phyloP scores from a whole-genome alignment of 1,140 invertebrate species.

The Bradysia coprophila region DNA sequence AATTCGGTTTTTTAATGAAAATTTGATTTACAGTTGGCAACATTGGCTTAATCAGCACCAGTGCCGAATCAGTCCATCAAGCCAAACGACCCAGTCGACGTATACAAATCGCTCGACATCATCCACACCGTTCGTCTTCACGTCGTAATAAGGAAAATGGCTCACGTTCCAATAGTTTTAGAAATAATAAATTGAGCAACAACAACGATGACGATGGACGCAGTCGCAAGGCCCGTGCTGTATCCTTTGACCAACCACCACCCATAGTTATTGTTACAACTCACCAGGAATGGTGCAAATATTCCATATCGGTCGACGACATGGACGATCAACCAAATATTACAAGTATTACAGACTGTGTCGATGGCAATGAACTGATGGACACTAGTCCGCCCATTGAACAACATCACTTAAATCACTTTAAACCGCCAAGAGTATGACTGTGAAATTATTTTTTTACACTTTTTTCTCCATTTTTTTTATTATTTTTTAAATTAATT shows the following conservation, averaged over 20 bases:
- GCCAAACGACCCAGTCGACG: conserved; percentile 37
- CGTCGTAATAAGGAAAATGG: conserved; percentile 46
- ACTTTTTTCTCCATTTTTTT: too few relatives aligned
- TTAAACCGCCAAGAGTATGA: neutral
- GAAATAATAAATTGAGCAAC: neutral
- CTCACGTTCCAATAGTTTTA: neutral
- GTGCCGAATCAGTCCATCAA: conserved; percentile 41
- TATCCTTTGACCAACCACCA: conserved; percentile 2
- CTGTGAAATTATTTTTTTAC: neutral
- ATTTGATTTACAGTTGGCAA: conserved; percentile 26
- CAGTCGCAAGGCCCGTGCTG: neutral
- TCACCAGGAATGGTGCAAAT: conserved; percentile 9
- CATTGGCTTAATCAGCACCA: conserved; percentile 40
- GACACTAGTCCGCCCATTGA: conserved; percentile 6
- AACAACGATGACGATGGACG: neutral
- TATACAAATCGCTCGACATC: conserved; percentile 43
- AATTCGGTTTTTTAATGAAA: too few relatives aligned
- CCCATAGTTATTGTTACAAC: neutral
- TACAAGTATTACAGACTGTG: neutral
- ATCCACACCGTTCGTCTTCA: conserved; percentile 42
- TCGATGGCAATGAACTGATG: conserved; percentile 7
- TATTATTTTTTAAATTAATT: too few relatives aligned
- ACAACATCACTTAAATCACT: too few relatives aligned
- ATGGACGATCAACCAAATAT: neutral
- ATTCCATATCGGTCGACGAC: neutral